Evolutionary conservation across 2,888 invertebrate genomes (phyloP).

Genomic region (Zygothrica quintamaculata): DNA sequence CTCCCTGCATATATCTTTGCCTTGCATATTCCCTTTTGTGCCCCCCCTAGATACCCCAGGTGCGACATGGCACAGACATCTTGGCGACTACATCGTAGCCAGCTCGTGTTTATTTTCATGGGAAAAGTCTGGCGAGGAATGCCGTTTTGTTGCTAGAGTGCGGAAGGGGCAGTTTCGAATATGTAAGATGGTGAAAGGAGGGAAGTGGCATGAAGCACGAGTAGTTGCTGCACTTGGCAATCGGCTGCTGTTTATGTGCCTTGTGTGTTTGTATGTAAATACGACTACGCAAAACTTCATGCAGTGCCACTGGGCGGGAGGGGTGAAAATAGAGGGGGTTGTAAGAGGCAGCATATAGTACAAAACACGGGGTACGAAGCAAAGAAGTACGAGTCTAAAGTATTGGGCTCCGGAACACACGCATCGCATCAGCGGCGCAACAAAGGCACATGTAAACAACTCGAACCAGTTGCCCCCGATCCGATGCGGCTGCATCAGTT

Average conservation of each 20-base stretch:
- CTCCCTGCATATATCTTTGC: no score
- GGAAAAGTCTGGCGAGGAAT: slow-evolving; percentile 65
- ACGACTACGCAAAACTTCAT: slow-evolving; percentile 78
- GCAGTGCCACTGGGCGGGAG: no score
- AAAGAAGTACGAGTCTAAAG: background rate
- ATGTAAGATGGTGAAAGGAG: no score
- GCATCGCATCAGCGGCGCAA: slow-evolving; percentile 75
- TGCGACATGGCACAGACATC: slow-evolving; percentile 68
- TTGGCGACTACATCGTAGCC: slow-evolving; percentile 68
- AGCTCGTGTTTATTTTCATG: slow-evolving; percentile 76
- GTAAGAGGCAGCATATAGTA: no score
- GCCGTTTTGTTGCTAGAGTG: no score
- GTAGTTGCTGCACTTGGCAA: slow-evolving; percentile 59
- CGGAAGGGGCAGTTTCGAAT: no score
- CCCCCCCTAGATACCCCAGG: slow-evolving; percentile 42
- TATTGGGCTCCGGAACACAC: slow-evolving; percentile 61
- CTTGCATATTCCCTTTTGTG: no score
- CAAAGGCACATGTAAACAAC: slow-evolving; percentile 80
- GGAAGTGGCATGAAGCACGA: background rate
- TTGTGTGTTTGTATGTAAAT: slow-evolving; percentile 74
- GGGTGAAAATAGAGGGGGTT: no score
- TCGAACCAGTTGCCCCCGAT: slow-evolving; percentile 62
- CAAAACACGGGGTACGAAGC: no score
- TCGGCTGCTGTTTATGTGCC: slow-evolving; percentile 55
- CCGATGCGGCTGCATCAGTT: slow-evolving; percentile 32